Conservation (phyloP, 1,140 invertebrate species). For the Pseudomyrmex concolor region DNA sequence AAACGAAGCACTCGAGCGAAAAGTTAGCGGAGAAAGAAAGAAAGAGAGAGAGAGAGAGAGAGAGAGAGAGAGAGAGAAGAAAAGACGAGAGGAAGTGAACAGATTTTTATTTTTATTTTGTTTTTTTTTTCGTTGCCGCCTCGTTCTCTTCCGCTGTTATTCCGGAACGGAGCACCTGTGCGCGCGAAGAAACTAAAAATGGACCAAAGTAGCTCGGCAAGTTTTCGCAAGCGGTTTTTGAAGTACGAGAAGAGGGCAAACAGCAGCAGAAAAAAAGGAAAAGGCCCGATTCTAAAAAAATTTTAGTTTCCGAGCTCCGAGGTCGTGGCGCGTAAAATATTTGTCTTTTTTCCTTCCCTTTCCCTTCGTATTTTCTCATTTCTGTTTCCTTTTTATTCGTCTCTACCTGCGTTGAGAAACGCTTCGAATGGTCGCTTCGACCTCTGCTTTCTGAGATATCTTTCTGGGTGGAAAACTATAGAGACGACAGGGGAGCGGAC, state of each 20-base stretch:
- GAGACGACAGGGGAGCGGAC: neutral
- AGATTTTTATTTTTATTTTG: slow-evolving; percentile 14
- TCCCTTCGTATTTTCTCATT: neutral
- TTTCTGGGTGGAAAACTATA: neutral
- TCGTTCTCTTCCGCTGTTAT: slow-evolving; percentile 18
- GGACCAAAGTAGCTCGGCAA: slow-evolving; percentile 30
- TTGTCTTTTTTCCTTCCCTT: slow-evolving; percentile 14
- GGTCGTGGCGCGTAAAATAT: slow-evolving; percentile 20
- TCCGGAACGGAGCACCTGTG: slow-evolving; percentile 26
- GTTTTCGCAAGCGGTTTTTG: slow-evolving; percentile 23
- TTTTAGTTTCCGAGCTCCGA: slow-evolving; percentile 19
- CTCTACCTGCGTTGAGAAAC: neutral
- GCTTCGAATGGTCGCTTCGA: neutral
- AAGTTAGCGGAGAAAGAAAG: slow-evolving; percentile 9
- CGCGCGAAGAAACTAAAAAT: slow-evolving; percentile 49
- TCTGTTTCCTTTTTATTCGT: neutral
- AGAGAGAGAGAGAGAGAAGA: too few species aligned
- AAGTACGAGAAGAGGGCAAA: slow-evolving; percentile 8
- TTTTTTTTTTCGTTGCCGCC: neutral
- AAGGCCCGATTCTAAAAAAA: slow-evolving; percentile 18
- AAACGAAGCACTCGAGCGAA: slow-evolving; percentile 46
- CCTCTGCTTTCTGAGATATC: neutral
- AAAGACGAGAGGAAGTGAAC: neutral
- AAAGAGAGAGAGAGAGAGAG: neutral
- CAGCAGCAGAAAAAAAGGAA: neutral